A percentile compares a stretch with the other conserved stretches of the same genome.
Evolutionary conservation across 2,797 vertebrate species (phyloP).

Genomic region (Siniperca obscura): DNA sequence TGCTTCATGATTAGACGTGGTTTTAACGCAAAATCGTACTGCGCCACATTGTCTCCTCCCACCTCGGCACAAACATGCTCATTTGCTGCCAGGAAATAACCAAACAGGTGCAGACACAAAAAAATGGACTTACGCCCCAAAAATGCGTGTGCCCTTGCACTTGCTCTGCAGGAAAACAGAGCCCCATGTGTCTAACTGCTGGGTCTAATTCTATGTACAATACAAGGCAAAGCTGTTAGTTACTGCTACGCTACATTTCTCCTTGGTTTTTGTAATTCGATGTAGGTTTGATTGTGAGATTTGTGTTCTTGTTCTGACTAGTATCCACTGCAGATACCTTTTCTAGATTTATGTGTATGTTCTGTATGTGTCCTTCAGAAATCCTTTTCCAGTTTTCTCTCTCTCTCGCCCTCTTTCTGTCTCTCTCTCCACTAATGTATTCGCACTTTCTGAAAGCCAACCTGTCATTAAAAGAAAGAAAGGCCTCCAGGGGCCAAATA

Average conservation of each 20-base stretch:
- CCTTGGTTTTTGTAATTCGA: not conserved
- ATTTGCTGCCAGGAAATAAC: not conserved
- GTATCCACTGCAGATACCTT: not conserved
- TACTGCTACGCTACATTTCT: not conserved
- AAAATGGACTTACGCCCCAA: not conserved
- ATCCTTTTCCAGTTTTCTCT: constrained; percentile 15
- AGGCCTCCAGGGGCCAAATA: constrained; percentile 48
- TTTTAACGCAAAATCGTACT: not conserved
- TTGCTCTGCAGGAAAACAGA: not conserved
- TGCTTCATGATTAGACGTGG: not conserved
- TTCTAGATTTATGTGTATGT: constrained; percentile 13
- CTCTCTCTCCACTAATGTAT: constrained; percentile 32
- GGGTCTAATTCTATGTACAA: not conserved
- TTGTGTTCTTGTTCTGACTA: not conserved
- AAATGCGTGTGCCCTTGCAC: not conserved
- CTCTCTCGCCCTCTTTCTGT: not conserved
- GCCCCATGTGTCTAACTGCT: not conserved
- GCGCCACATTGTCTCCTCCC: too few relatives aligned
- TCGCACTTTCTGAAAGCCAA: constrained; percentile 49
- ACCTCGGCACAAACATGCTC: not conserved
- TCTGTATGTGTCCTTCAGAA: constrained; percentile 20
- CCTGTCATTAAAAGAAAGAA: constrained; percentile 48
- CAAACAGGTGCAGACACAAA: not conserved
- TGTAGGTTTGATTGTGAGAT: not conserved
- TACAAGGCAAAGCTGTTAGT: not conserved